Evolutionary conservation across 2,888 invertebrate species (phyloP).

Genomic region (Chalcis sispes): DNA sequence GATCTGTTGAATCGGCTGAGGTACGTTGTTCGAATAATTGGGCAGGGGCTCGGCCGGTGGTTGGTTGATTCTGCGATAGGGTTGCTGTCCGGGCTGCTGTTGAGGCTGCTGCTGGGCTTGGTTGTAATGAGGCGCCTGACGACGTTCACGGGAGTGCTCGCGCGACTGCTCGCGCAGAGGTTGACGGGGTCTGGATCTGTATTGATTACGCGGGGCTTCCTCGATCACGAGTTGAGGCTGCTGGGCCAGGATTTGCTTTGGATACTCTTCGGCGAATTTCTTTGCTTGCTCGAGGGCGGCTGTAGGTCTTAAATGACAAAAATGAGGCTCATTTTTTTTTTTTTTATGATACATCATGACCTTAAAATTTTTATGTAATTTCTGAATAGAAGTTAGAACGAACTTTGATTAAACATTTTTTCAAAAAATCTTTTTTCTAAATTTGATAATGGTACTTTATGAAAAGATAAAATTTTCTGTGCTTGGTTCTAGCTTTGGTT

Average conservation of each 20-base stretch:
- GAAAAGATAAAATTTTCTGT: too few relatives aligned
- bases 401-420: too few relatives aligned
- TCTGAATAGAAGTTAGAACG: too few relatives aligned
- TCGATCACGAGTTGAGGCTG: conserved; percentile 59
- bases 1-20: conserved; percentile 66
- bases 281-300: conserved; percentile 61
- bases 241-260: conserved; percentile 59
- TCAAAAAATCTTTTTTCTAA: too few relatives aligned
- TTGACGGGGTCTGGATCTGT: conserved; percentile 63
- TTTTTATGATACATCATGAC: too few relatives aligned
- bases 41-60: conserved; percentile 66
- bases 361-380: too few relatives aligned
- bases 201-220: conserved; percentile 62
- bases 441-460: too few relatives aligned
- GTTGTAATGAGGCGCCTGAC: conserved; percentile 60
- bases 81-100: conserved; percentile 58
- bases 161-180: conserved; percentile 25
- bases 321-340: too few relatives aligned
- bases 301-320: too few relatives aligned
- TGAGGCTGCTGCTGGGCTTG: conserved; percentile 57
- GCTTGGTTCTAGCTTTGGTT: too few relatives aligned
- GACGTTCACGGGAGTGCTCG: conserved; percentile 31
- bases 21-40: conserved; percentile 70
- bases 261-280: conserved; percentile 62
- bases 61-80: conserved; percentile 65